Percentiles rank a stretch among this genome's conserved stretches.
Evolutionary conservation across 2,888 invertebrate genomes (phyloP).

Genomic region (Spodoptera exigua): DNA sequence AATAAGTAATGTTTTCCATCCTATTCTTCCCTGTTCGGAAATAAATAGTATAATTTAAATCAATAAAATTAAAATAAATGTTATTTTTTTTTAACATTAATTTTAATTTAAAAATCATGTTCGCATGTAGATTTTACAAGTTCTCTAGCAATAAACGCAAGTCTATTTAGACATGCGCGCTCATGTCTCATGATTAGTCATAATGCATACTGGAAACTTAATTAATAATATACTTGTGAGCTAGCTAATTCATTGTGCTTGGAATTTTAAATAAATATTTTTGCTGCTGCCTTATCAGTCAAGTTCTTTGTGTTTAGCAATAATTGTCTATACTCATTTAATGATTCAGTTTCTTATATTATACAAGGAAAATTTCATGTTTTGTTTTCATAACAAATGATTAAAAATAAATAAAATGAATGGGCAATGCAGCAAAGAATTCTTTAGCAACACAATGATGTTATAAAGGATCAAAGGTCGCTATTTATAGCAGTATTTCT

Average conservation of each 20-base stretch:
- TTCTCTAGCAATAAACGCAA: constrained; percentile 10
- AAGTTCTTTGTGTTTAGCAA: constrained; percentile 12
- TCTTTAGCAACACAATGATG: no score
- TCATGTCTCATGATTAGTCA: constrained; percentile 8
- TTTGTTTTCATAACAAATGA: neutral
- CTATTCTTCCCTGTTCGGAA: no score
- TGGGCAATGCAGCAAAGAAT: no score
- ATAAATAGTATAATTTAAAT: no score
- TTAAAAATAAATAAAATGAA: neutral
- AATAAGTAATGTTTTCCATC: no score
- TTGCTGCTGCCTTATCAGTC: constrained; percentile 25
- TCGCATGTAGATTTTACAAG: neutral
- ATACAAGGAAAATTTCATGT: neutral
- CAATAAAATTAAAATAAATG: no score
- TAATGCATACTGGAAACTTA: constrained; percentile 11
- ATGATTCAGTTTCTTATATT: neutral
- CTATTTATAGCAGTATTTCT: no score
- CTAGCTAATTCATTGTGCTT: constrained; percentile 33
- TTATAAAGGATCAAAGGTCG: no score
- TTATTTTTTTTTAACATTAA: no score
- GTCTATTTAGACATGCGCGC: constrained; percentile 4
- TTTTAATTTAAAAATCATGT: neutral
- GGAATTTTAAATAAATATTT: constrained; percentile 21
- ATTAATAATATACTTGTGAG: constrained; percentile 20
- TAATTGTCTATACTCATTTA: neutral